Evolutionary conservation across 2,888 invertebrate species (phyloP).

Genomic region (Himalopsyche tibetana): DNA sequence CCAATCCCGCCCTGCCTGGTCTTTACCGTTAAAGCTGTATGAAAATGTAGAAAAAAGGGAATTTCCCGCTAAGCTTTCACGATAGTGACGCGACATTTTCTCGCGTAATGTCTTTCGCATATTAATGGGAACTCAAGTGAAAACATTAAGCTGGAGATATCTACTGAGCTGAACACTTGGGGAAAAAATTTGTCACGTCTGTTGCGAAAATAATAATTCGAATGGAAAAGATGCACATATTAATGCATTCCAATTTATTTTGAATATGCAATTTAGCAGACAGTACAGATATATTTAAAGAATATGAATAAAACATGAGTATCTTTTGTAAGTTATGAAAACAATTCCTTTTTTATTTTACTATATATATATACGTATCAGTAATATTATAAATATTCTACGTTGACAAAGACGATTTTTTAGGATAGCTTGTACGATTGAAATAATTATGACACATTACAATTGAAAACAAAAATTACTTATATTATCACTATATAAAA

Average conservation of each 20-base stretch:
- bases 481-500: too few relatives aligned
- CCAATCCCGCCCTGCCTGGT: slow-evolving; percentile 27
- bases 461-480: too few relatives aligned
- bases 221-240: slow-evolving; percentile 32
- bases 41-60: slow-evolving; percentile 44
- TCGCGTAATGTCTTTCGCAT: slow-evolving; percentile 49
- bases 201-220: slow-evolving; percentile 34
- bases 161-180: slow-evolving; percentile 40
- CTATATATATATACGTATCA: too few relatives aligned
- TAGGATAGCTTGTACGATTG: too few relatives aligned
- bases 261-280: slow-evolving; percentile 7
- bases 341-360: too few relatives aligned
- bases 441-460: too few relatives aligned
- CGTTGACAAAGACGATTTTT: too few relatives aligned
- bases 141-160: slow-evolving; percentile 46
- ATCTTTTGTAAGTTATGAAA: too few relatives aligned
- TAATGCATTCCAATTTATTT: slow-evolving; percentile 33
- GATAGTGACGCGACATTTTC: slow-evolving; percentile 43
- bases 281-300: too few relatives aligned
- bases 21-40: slow-evolving; percentile 43
- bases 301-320: too few relatives aligned
- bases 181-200: slow-evolving; percentile 35
- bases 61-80: slow-evolving; percentile 36
- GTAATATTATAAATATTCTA: too few relatives aligned
- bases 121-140: slow-evolving; percentile 48